Percentiles rank a stretch among this genome's conserved stretches.
Conservation (phyloP, 2,888 invertebrate species). For the Meteorus cinctellus region DNA sequence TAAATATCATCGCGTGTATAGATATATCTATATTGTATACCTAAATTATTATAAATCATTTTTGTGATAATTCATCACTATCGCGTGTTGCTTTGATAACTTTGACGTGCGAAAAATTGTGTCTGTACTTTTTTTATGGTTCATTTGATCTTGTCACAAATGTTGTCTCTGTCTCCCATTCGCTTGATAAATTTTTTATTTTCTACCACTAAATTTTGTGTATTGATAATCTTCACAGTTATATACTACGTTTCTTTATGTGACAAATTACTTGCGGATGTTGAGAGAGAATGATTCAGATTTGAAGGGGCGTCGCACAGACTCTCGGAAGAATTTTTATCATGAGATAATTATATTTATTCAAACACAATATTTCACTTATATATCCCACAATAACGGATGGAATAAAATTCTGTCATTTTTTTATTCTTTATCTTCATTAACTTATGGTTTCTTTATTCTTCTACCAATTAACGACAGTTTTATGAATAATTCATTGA, state of each 20-base stretch:
- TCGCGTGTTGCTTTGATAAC: too few species aligned
- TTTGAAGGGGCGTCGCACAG: conserved; percentile 4
- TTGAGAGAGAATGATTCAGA: conserved; percentile 8
- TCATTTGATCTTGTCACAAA: too few species aligned
- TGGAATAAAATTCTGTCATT: not conserved
- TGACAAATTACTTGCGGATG: conserved; percentile 15
- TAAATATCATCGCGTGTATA: too few species aligned
- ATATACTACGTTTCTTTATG: not conserved
- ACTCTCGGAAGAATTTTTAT: conserved; percentile 4
- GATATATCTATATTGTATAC: too few species aligned
- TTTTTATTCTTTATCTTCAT: not conserved
- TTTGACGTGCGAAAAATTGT: not conserved
- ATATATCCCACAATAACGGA: not conserved
- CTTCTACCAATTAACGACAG: too few species aligned
- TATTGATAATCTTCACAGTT: not conserved
- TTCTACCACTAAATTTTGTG: not conserved
- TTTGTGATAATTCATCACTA: too few species aligned
- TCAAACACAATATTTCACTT: not conserved
- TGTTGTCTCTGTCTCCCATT: not conserved
- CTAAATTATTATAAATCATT: too few species aligned
- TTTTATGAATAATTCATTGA: too few species aligned
- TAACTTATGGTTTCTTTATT: not conserved
- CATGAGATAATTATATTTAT: conserved; percentile 7
- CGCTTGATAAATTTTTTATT: not conserved
- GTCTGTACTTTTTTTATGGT: not conserved